These are phyloP conservation scores for Dendrocincla tyrannina DNA, from an alignment of 2,797 vertebrate genomes.

Conservation along the genomic window DNA sequence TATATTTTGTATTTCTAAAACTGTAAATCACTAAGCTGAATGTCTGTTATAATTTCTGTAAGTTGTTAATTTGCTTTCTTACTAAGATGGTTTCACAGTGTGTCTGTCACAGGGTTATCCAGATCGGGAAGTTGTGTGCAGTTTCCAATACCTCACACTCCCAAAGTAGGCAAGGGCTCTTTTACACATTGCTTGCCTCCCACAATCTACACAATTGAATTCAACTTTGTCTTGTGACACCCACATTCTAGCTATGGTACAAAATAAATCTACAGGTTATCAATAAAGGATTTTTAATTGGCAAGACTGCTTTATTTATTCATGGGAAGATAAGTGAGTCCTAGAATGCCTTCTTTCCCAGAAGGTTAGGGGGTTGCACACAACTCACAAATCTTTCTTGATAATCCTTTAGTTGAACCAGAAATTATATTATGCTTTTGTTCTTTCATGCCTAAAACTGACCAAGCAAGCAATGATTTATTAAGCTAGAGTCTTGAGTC, in stretches of 20 bases:
- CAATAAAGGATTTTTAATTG: conserved; percentile 58
- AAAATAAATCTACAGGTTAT: conserved; percentile 57
- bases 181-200: not conserved
- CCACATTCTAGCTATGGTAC: not conserved
- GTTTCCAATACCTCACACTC: not conserved
- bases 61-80: not conserved
- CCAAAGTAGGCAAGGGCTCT: not conserved
- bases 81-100: not conserved
- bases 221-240: not conserved
- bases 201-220: not conserved
- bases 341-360: conserved; percentile 46
- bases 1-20: not conserved
- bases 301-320: conserved; percentile 46
- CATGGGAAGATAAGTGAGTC: conserved; percentile 34
- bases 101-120: not conserved
- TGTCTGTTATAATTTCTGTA: not conserved
- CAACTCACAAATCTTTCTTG: conserved; percentile 67
- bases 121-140: not conserved
- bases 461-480: conserved; percentile 62
- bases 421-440: conserved; percentile 66
- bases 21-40: not conserved
- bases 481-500: conserved; percentile 45
- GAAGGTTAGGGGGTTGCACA: conserved; percentile 39
- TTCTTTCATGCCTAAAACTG: conserved; percentile 67
- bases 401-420: conserved; percentile 61